Percentiles rank a stretch among this genome's conserved stretches.
Evolutionary conservation across 2,888 invertebrate species (phyloP).

Genomic region (Drosophila ustulata): DNA sequence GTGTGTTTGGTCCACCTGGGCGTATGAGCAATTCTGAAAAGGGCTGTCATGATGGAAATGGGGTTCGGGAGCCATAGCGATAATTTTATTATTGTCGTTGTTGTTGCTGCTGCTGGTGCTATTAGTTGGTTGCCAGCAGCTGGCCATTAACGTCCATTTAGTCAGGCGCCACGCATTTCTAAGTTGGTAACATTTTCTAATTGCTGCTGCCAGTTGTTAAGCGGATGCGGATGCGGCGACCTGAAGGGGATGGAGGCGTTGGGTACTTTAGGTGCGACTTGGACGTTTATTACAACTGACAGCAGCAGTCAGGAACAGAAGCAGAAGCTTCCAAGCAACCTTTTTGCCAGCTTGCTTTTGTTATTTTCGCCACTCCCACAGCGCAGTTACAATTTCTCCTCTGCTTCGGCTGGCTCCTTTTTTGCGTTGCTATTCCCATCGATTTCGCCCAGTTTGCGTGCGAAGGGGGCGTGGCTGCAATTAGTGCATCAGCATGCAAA

Average conservation of each 20-base stretch:
- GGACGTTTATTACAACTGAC: constrained; percentile 76
- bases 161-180: constrained; percentile 78
- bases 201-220: constrained; percentile 72
- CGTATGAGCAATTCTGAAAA: constrained; percentile 72
- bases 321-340: constrained; percentile 12
- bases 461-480: constrained; percentile 61
- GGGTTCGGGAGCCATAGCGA: constrained; percentile 46
- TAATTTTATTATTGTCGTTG: constrained; percentile 75
- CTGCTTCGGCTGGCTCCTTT: not conserved
- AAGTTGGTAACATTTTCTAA: constrained; percentile 78
- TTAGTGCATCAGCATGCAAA: constrained; percentile 68
- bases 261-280: constrained; percentile 47
- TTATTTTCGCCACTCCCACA: constrained; percentile 7
- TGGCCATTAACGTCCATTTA: constrained; percentile 80
- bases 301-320: constrained; percentile 23
- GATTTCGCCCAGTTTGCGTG: constrained; percentile 59
- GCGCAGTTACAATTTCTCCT: constrained; percentile 12
- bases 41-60: constrained; percentile 31
- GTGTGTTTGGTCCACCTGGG: constrained; percentile 61
- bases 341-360: constrained; percentile 41
- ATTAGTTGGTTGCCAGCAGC: constrained; percentile 79
- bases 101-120: constrained; percentile 56
- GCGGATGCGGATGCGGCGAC: not conserved
- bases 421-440: constrained; percentile 49
- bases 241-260: not conserved